Conservation (phyloP, 2,113 vertebrate genomes). For the Oxyura jamaicensis region DNA sequence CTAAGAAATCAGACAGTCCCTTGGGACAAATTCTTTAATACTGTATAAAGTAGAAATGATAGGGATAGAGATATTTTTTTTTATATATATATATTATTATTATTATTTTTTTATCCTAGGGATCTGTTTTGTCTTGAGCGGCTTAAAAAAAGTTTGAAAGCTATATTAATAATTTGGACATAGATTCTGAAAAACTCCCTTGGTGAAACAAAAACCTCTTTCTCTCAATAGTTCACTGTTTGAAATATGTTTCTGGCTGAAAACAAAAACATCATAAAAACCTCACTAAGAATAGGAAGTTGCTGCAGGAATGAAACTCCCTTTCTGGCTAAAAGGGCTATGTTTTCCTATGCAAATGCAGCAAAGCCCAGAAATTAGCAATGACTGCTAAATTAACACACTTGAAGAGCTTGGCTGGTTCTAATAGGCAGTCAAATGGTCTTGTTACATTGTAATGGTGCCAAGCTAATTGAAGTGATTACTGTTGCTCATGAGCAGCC, state of each 20-base stretch:
- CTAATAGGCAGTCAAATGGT: constrained; percentile 88
- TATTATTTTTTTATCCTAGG: neutral
- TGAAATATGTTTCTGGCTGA: constrained; percentile 67
- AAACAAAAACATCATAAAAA: constrained; percentile 68
- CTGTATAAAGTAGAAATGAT: neutral
- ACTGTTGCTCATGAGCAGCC: constrained; percentile 86
- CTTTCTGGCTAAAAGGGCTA: constrained; percentile 77
- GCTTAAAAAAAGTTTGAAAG: neutral
- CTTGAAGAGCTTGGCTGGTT: constrained; percentile 87
- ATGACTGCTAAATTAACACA: constrained; percentile 89
- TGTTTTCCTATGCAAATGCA: constrained; percentile 86
- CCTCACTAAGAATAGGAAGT: constrained; percentile 68
- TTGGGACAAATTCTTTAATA: neutral
- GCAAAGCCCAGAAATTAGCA: constrained; percentile 85
- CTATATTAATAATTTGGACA: neutral
- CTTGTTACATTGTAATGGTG: constrained; percentile 89
- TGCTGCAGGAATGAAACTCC: constrained; percentile 74
- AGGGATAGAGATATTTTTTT: neutral
- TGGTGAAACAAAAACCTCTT: constrained; percentile 22
- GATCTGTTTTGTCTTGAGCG: neutral
- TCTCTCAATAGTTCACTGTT: constrained; percentile 55
- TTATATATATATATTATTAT: neutral
- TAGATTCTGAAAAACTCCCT: constrained; percentile 1
- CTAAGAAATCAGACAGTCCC: neutral
- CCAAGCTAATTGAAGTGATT: constrained; percentile 90